Conservation (phyloP, 2,888 invertebrate species). For the Spilosoma lubricipeda region DNA sequence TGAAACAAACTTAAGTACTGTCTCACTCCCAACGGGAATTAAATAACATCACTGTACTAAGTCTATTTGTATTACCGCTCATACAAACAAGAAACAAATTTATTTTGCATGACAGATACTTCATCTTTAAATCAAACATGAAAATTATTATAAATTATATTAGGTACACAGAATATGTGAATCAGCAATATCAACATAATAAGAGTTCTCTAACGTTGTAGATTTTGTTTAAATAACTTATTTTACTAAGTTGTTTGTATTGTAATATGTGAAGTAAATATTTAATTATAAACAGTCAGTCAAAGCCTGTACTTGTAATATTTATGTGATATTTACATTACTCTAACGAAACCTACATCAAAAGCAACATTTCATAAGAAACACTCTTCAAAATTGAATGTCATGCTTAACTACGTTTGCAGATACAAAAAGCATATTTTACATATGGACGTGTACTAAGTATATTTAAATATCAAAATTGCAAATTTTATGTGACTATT, state of each 20-base stretch:
- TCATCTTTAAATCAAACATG: not conserved
- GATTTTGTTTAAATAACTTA: not conserved
- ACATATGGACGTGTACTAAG: not conserved
- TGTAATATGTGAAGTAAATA: not conserved
- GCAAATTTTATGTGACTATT: conserved; percentile 16
- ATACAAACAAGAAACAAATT: not conserved
- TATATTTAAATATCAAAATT: conserved; percentile 14
- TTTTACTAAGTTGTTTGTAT: not conserved
- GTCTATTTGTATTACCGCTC: not conserved
- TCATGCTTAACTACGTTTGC: conserved; percentile 22
- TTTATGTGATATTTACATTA: not conserved
- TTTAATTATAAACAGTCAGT: not conserved
- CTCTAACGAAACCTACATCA: not conserved
- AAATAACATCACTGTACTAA: conserved; percentile 20
- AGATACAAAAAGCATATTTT: conserved; percentile 9
- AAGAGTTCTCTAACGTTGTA: not conserved
- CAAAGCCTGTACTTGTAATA: not conserved
- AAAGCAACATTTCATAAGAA: conserved; percentile 20
- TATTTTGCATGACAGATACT: not conserved
- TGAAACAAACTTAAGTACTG: conserved; percentile 35
- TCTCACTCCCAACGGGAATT: conserved; percentile 15
- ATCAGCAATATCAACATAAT: not conserved
- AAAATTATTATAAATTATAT: not conserved
- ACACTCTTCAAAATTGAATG: conserved; percentile 24
- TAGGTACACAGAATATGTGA: not conserved